A percentile compares a stretch with the other conserved stretches of the same genome.
Conservation (phyloP, 1,140 invertebrate species). For the Lethrus apterus region DNA sequence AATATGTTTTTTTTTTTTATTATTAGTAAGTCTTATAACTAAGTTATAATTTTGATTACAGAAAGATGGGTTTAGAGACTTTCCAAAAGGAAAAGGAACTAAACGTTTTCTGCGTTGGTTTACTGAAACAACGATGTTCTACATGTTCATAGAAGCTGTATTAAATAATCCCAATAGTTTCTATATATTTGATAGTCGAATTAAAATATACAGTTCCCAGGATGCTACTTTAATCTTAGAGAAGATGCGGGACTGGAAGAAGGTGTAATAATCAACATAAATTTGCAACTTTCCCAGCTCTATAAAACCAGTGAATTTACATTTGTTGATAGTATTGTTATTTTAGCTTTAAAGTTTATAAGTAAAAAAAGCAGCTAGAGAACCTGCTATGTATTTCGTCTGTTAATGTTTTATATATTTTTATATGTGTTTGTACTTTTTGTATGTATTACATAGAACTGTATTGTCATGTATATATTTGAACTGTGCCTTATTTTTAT, state of each 20-base stretch:
- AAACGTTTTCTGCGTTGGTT: constrained; percentile 75
- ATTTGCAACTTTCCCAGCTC: too few species aligned
- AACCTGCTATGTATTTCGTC: too few species aligned
- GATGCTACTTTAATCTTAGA: constrained; percentile 19
- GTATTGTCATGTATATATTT: too few species aligned
- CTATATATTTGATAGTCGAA: constrained; percentile 31
- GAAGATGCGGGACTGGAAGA: constrained; percentile 25
- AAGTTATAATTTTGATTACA: constrained; percentile 21
- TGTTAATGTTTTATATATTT: too few species aligned
- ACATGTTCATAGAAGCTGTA: constrained; percentile 39
- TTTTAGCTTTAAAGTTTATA: too few species aligned
- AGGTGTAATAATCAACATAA: too few species aligned
- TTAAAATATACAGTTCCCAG: constrained; percentile 21
- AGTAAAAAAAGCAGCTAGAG: too few species aligned
- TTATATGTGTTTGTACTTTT: too few species aligned
- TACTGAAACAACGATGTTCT: constrained; percentile 75
- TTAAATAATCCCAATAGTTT: constrained; percentile 30
- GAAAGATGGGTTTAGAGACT: constrained; percentile 34
- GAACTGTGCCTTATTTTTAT: too few species aligned
- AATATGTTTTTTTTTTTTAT: constrained; percentile 13
- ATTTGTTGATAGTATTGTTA: too few species aligned
- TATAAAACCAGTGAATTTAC: too few species aligned
- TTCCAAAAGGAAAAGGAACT: constrained; percentile 52
- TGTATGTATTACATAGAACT: too few species aligned
- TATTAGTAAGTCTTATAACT: constrained; percentile 1